Evolutionary conservation across 2,113 vertebrate genomes (phyloP).

Genomic region (Herpetotheres cachinnans): DNA sequence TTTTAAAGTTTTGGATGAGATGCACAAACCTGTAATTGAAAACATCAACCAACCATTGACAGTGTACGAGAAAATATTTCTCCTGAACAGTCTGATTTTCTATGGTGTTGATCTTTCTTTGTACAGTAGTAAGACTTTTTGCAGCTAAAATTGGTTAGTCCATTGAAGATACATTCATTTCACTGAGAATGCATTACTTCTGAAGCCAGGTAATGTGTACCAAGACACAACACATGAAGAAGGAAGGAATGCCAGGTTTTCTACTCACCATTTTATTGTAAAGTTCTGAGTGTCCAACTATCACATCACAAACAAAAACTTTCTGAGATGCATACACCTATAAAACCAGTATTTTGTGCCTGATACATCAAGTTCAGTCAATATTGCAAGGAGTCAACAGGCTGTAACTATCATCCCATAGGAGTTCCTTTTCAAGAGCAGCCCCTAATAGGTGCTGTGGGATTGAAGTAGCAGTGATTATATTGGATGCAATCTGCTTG

Average conservation of each 20-base stretch:
- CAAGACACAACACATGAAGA: background rate
- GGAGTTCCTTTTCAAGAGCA: background rate
- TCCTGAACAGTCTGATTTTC: background rate
- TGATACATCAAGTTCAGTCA: background rate
- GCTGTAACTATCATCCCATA: rapidly evolving
- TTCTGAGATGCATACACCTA: background rate
- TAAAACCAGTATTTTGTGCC: background rate
- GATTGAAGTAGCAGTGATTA: background rate
- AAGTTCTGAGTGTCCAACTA: background rate
- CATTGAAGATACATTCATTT: background rate
- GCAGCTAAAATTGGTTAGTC: background rate
- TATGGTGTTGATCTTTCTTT: background rate
- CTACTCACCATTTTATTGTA: background rate
- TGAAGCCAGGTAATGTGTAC: background rate
- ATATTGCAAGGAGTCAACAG: background rate
- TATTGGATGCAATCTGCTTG: background rate
- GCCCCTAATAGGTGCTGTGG: background rate
- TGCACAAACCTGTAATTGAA: background rate
- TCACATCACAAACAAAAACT: background rate
- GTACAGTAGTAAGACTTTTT: background rate
- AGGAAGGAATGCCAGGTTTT: background rate
- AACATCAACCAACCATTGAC: background rate
- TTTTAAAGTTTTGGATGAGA: background rate
- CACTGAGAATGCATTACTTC: background rate
- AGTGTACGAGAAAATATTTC: background rate